A percentile compares a stretch with the other conserved stretches of the same genome.
phyloP scores from a whole-genome alignment of 2,888 invertebrate species.

The Drosophila meridiana region DNA sequence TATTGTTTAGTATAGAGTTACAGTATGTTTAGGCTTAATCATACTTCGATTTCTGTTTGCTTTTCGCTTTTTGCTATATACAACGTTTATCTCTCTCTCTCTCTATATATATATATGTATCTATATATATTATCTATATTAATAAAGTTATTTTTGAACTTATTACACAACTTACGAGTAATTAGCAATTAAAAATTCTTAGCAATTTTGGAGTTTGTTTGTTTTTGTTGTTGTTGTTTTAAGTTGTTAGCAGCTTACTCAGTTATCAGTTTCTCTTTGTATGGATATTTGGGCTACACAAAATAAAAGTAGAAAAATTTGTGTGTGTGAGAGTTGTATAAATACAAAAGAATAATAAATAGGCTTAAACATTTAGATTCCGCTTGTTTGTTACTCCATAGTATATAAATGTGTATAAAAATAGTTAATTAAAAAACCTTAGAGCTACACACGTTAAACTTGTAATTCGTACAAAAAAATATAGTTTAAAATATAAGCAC shows the following conservation, averaged over 20 bases:
- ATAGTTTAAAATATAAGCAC: conserved; percentile 65
- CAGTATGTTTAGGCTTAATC: conserved; percentile 41
- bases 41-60: conserved; percentile 17
- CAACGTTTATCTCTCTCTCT: conserved; percentile 39
- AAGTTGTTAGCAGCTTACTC: conserved; percentile 49
- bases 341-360: conserved; percentile 75
- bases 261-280: conserved; percentile 59
- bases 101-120: conserved; percentile 3
- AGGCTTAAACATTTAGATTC: conserved; percentile 69
- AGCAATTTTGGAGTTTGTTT: conserved; percentile 56
- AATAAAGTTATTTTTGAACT: conserved; percentile 18
- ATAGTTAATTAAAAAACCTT: conserved; percentile 68
- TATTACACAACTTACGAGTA: conserved; percentile 38
- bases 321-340: conserved; percentile 41
- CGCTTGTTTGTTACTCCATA: conserved; percentile 35
- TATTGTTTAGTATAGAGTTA: conserved; percentile 29
- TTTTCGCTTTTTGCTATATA: conserved; percentile 51
- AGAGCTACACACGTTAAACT: conserved; percentile 51
- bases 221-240: conserved; percentile 17
- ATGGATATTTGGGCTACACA: conserved; percentile 50
- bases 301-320: conserved; percentile 71
- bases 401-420: conserved; percentile 74
- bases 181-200: conserved; percentile 55
- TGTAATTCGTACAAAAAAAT: conserved; percentile 52
- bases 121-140: conserved; percentile 9